These are phyloP conservation scores for Littorina saxatilis DNA, from an alignment of 1,140 invertebrate genomes.

Conservation along the genomic window DNA sequence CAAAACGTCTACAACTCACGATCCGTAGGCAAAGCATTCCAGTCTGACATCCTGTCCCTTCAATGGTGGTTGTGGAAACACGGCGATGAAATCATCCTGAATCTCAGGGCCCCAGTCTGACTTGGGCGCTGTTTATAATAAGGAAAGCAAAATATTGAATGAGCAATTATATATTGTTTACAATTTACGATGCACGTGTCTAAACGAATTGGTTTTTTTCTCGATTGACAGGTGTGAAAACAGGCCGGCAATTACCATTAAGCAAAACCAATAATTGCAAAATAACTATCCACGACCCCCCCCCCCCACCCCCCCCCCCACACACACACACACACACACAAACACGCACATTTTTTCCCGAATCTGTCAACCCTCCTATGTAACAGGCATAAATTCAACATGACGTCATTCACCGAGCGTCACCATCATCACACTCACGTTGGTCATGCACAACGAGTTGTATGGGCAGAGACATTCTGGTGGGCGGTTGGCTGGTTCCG, in stretches of 20 bases:
- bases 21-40: conserved; percentile 97
- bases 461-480: conserved; percentile 53
- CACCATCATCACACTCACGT: conserved; percentile 40
- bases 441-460: conserved; percentile 47
- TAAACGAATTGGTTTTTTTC: too few species aligned
- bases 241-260: too few species aligned
- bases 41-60: conserved; percentile 92
- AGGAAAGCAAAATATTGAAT: neutral
- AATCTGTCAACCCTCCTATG: neutral
- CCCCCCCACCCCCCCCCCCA: too few species aligned
- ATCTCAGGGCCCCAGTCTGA: conserved; percentile 75
- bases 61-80: conserved; percentile 93
- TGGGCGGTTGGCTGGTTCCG: conserved; percentile 53
- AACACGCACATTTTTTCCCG: too few species aligned
- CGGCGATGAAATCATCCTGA: conserved; percentile 95
- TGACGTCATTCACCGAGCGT: too few species aligned
- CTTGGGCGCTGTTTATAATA: conserved; percentile 48
- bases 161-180: too few species aligned
- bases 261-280: too few species aligned
- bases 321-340: too few species aligned
- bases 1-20: conserved; percentile 79
- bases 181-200: too few species aligned
- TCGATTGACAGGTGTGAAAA: too few species aligned
- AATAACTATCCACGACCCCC: too few species aligned
- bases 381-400: neutral